A percentile compares a stretch with the other conserved stretches of the same genome.
These are phyloP conservation scores for Xestia sexstrigata DNA, from an alignment of 2,888 invertebrate species.

Conservation along the genomic window DNA sequence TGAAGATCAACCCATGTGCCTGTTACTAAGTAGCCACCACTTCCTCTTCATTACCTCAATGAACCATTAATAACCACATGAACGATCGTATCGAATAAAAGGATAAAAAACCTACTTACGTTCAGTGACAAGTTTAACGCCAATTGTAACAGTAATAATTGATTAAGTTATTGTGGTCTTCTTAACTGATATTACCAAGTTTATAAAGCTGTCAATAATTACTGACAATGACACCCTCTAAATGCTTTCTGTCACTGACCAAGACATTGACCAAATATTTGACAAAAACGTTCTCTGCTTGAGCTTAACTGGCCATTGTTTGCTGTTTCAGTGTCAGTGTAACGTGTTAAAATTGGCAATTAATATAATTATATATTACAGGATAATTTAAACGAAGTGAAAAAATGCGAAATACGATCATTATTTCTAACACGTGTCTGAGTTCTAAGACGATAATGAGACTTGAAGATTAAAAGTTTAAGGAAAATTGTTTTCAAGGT, in stretches of 20 bases:
- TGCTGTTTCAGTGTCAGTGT: not conserved
- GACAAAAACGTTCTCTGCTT: not conserved
- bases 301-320: not conserved
- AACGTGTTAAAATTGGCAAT: not conserved
- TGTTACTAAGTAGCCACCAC: not conserved
- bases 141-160: constrained; percentile 31
- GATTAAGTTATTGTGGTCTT: constrained; percentile 25
- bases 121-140: constrained; percentile 11
- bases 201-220: constrained; percentile 49
- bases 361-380: not conserved
- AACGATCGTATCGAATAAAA: not conserved
- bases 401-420: not conserved
- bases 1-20: not conserved
- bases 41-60: not conserved
- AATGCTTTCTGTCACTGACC: not conserved
- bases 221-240: not conserved
- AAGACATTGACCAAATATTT: not conserved
- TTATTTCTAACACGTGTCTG: not conserved
- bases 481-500: not conserved
- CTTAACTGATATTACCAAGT: constrained; percentile 12
- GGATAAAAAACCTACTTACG: not conserved
- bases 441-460: too few species aligned
- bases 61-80: not conserved
- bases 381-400: not conserved
- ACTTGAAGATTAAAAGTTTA: not conserved